Base-by-base conservation (phyloP, 2,888 invertebrate species). In the Ochlodes sylvanus region DNA sequence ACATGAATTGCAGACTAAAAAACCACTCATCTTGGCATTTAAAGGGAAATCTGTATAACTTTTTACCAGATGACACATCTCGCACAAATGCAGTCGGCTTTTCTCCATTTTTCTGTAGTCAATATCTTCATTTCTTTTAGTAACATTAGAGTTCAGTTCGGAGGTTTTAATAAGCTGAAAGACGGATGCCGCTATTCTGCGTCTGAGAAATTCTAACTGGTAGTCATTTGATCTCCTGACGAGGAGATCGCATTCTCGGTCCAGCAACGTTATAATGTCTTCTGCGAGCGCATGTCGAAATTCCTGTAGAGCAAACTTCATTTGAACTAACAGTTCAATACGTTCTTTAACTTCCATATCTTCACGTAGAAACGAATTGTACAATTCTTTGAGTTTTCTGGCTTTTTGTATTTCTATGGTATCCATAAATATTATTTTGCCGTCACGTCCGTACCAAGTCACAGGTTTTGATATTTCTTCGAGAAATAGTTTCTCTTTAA, bases 371-470 rank as follows among this genome's bases (percentile, higher is more conserved):
- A 98, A 93, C 64, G 95, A 94, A 76, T 95, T 94, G 82, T 97
- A 98, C 15, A 98, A 90, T 75, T 95, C 95, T 68, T 95, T 95
- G 56, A 97, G 93, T 79, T 96, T 96, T 62, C 95, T 95, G 15
- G 97, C 97, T 76, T 96, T 95, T 79, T 98, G 97, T 19, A 96
- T 96, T 82, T 96, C 96, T 62, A 97, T 82, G 0, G 98, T 96
- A 75, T 98, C 97, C 96, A 98, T 96, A 73, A 96, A 95, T 17
- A 98, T 94, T 42, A 95, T 82, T 70, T 91, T 94, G 19, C 96
- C 96, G 78, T 96, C 96, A 76, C 95, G 95, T 41, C 96, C 96
- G 70, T 94, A 94, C 97, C 97, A 98, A 68, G 95, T 94, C 52
- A 97, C 94, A 0, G 98, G 97, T 73, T 95, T 94, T 4, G 96